Percentiles rank a stretch among this genome's conserved stretches.
These are phyloP conservation scores for Pachymerium ferrugineum DNA, from an alignment of 2,888 invertebrate genomes.

Conservation along the genomic window DNA sequence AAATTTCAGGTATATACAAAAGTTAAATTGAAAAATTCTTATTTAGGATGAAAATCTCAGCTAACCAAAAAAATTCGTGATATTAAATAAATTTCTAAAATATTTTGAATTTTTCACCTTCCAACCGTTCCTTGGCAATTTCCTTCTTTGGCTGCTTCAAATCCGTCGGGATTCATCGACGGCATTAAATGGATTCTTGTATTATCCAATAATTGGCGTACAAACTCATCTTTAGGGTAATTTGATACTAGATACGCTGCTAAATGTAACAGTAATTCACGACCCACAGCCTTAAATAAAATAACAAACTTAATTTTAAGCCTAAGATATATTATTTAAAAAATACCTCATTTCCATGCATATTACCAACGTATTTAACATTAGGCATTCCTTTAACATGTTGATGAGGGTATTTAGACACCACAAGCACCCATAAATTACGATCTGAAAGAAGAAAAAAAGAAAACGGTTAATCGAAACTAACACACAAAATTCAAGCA, in stretches of 20 bases:
- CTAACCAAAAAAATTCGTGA: not conserved
- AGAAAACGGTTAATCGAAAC: not conserved
- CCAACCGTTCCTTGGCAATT: constrained; percentile 81
- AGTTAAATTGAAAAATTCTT: not conserved
- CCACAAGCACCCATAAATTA: constrained; percentile 90
- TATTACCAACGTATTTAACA: constrained; percentile 95
- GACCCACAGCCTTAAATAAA: constrained; percentile 71
- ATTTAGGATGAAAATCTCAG: not conserved
- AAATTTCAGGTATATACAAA: not conserved
- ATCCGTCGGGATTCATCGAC: constrained; percentile 98
- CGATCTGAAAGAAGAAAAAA: constrained; percentile 56
- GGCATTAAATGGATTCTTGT: constrained; percentile 96
- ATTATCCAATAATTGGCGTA: constrained; percentile 84
- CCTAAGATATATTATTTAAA: not conserved
- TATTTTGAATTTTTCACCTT: constrained; percentile 54
- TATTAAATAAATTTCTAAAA: not conserved
- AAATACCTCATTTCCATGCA: constrained; percentile 81
- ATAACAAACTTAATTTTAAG: not conserved
- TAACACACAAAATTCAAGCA: not conserved
- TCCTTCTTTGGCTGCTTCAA: constrained; percentile 83
- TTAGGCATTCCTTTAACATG: constrained; percentile 94
- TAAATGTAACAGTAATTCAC: constrained; percentile 86
- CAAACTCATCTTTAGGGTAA: constrained; percentile 74
- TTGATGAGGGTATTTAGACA: constrained; percentile 81
- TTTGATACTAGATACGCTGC: constrained; percentile 80